Evolutionary conservation across 2,888 invertebrate genomes (phyloP).

Genomic region (Chironomus tentans): DNA sequence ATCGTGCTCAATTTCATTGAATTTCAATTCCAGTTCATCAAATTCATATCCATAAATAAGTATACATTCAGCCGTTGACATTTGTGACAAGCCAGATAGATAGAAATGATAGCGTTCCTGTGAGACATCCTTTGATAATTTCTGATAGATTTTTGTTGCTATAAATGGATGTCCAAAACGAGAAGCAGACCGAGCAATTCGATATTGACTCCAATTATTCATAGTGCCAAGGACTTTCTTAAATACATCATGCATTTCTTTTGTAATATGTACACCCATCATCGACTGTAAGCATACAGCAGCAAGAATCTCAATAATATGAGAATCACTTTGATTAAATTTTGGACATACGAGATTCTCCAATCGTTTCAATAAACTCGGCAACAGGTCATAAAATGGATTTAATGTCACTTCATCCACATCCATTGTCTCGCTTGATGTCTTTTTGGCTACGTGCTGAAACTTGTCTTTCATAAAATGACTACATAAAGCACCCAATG

Average conservation of each 20-base stretch:
- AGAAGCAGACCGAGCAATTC: constrained; percentile 77
- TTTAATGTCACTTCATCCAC: constrained; percentile 13
- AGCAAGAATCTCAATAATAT: constrained; percentile 64
- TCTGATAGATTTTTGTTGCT: constrained; percentile 54
- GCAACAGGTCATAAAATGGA: constrained; percentile 37
- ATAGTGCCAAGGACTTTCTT: constrained; percentile 48
- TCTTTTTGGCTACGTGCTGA: background rate
- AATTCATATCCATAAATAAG: constrained; percentile 48
- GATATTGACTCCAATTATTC: constrained; percentile 77
- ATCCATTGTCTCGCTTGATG: constrained; percentile 6
- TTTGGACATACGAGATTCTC: constrained; percentile 35
- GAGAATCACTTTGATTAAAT: constrained; percentile 40
- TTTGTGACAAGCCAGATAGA: constrained; percentile 68
- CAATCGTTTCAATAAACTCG: constrained; percentile 37
- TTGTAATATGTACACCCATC: constrained; percentile 59
- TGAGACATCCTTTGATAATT: constrained; percentile 59
- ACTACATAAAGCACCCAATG: constrained; percentile 65
- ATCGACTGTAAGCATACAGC: constrained; percentile 76
- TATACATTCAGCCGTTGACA: constrained; percentile 63
- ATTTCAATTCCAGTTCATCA: constrained; percentile 38
- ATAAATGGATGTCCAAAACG: constrained; percentile 72
- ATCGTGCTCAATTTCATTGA: background rate
- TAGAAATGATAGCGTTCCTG: constrained; percentile 86
- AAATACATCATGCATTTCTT: constrained; percentile 49
- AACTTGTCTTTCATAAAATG: constrained; percentile 36